Percentiles rank a stretch among this genome's conserved stretches.
Evolutionary conservation across 64 coral and sea anemone genomes (phyloP).

Genomic region (Hydrozoanthus tunicans): DNA sequence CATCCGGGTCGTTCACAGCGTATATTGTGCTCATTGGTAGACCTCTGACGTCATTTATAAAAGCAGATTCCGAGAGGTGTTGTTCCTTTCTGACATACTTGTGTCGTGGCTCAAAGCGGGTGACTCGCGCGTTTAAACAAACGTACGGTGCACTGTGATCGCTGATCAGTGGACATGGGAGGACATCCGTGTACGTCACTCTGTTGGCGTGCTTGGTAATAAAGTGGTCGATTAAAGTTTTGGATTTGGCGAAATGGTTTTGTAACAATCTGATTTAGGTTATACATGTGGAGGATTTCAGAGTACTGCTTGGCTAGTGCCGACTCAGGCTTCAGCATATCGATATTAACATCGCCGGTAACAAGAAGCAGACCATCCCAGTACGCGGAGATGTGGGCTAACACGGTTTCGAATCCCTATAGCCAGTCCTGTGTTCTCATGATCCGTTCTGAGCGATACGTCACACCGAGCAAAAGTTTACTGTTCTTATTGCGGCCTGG

Average conservation of each 20-base stretch:
- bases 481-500: neutral
- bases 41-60: neutral
- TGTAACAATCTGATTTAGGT: constrained; percentile 10
- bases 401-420: neutral
- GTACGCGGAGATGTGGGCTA: neutral
- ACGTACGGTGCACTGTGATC: constrained; percentile 14
- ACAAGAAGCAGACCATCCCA: constrained; percentile 2
- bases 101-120: constrained; percentile 15
- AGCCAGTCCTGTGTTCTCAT: neutral
- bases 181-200: constrained; percentile 11
- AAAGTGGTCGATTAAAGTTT: constrained; percentile 38
- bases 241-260: neutral
- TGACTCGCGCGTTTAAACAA: neutral
- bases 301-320: constrained; percentile 20
- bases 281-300: constrained; percentile 6
- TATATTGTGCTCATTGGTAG: constrained; percentile 20
- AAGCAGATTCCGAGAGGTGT: constrained; percentile 25
- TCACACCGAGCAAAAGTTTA: neutral
- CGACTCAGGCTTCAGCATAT: neutral
- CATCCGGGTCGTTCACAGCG: neutral
- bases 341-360: neutral
- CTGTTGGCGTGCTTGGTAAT: neutral
- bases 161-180: neutral
- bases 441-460: neutral
- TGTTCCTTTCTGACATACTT: constrained; percentile 4